These are phyloP conservation scores for Cyprinus carpio DNA, from an alignment of 2,113 vertebrate genomes.

Conservation along the genomic window DNA sequence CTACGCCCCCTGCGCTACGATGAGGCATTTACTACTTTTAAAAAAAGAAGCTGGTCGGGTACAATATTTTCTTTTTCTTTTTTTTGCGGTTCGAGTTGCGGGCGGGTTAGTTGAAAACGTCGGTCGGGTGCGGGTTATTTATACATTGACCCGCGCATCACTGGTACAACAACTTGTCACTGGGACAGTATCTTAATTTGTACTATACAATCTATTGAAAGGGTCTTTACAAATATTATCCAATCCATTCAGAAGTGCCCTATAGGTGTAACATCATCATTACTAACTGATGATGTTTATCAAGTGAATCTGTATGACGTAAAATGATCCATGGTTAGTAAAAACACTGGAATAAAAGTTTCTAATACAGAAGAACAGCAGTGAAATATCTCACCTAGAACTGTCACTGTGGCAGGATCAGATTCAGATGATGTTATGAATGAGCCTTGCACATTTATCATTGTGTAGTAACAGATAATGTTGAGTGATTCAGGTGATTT, in stretches of 20 bases:
- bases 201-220: background rate
- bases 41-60: no score
- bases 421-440: background rate
- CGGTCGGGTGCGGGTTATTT: no score
- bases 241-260: background rate
- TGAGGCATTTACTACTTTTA: no score
- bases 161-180: no score
- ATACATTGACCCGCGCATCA: no score
- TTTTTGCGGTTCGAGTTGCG: no score
- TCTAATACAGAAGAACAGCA: fast-evolving
- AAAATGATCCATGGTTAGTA: background rate
- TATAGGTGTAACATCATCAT: background rate
- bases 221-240: background rate
- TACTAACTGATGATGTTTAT: background rate
- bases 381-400: conserved; percentile 37
- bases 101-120: no score
- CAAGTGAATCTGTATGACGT: background rate
- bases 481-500: background rate
- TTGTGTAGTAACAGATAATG: background rate
- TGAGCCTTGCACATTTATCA: no score
- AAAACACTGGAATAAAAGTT: no score
- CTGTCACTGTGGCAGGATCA: background rate
- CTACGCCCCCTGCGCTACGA: no score
- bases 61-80: no score
- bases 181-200: no score